Evolutionary conservation across 2,888 invertebrate genomes (phyloP).

Genomic region (Octodonta nipae): DNA sequence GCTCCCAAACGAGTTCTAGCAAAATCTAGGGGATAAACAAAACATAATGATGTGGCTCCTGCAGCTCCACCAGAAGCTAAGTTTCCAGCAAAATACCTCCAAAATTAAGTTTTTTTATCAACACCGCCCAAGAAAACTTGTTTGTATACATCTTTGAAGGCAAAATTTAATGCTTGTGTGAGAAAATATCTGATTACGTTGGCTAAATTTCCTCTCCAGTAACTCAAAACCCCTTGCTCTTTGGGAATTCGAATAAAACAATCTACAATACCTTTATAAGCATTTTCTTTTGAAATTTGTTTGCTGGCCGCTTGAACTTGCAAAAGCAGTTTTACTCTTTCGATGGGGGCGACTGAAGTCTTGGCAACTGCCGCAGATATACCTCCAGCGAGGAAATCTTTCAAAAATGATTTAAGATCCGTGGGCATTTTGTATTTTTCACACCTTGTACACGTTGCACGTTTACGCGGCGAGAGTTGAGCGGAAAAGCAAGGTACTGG

Average conservation of each 20-base stretch:
- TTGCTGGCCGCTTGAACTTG: constrained; percentile 56
- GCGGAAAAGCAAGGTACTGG: neutral
- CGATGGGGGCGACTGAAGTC: constrained; percentile 58
- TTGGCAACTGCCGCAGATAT: constrained; percentile 58
- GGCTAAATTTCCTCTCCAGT: constrained; percentile 67
- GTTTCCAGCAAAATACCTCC: constrained; percentile 57
- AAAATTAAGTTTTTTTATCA: constrained; percentile 60
- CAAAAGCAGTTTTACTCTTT: constrained; percentile 55
- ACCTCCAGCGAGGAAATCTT: constrained; percentile 55
- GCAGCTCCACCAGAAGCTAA: constrained; percentile 67
- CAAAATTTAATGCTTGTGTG: constrained; percentile 65
- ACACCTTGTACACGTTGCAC: no score
- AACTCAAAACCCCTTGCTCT: constrained; percentile 55
- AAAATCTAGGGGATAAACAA: constrained; percentile 65
- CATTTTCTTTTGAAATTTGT: constrained; percentile 47
- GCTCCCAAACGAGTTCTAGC: constrained; percentile 50
- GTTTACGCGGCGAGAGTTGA: no score
- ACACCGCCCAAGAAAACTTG: constrained; percentile 54
- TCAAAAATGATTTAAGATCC: constrained; percentile 26
- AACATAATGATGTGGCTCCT: constrained; percentile 62
- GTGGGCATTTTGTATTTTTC: constrained; percentile 5
- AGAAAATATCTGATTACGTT: constrained; percentile 69
- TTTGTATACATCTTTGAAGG: constrained; percentile 69
- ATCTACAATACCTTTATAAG: constrained; percentile 60
- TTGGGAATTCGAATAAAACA: constrained; percentile 52